phyloP scores from a whole-genome alignment of 2,113 vertebrate species.

The Cephalopterus ornatus region DNA sequence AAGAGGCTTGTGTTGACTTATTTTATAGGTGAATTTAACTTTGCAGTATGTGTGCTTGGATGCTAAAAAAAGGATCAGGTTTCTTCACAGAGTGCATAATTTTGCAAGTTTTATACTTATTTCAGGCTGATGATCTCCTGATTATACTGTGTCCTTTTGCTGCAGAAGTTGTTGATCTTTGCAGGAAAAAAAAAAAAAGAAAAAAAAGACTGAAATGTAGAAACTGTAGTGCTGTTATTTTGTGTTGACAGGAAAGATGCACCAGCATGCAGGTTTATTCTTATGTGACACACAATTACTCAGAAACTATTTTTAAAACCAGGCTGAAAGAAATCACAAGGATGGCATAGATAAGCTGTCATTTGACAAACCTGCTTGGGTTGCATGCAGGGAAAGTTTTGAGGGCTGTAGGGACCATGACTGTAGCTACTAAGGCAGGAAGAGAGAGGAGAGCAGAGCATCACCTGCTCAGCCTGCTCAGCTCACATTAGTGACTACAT shows the following conservation, averaged over 20 bases:
- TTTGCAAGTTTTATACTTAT: constrained; percentile 25
- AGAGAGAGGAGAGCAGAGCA: background rate
- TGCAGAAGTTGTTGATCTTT: constrained; percentile 39
- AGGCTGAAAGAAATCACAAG: background rate
- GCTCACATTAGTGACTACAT: background rate
- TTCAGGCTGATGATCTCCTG: constrained; percentile 25
- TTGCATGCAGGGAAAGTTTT: background rate
- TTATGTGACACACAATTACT: constrained; percentile 16
- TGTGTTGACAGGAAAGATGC: constrained; percentile 18
- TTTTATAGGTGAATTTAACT: background rate
- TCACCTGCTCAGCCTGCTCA: rapidly evolving
- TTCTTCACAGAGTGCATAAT: background rate
- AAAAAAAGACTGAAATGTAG: background rate
- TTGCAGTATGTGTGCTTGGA: background rate
- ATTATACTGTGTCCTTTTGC: constrained; percentile 13
- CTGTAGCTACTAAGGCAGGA: background rate
- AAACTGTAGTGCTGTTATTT: background rate
- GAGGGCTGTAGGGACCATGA: background rate
- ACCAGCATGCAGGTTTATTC: constrained; percentile 31
- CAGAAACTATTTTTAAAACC: constrained; percentile 28
- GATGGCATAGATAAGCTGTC: background rate
- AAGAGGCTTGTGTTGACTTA: background rate
- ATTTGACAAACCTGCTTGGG: background rate
- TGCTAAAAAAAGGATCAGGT: background rate
- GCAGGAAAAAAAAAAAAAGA: background rate